These are phyloP conservation scores for Lamellibrachia columna DNA, from an alignment of 2,888 invertebrate genomes.

Conservation along the genomic window DNA sequence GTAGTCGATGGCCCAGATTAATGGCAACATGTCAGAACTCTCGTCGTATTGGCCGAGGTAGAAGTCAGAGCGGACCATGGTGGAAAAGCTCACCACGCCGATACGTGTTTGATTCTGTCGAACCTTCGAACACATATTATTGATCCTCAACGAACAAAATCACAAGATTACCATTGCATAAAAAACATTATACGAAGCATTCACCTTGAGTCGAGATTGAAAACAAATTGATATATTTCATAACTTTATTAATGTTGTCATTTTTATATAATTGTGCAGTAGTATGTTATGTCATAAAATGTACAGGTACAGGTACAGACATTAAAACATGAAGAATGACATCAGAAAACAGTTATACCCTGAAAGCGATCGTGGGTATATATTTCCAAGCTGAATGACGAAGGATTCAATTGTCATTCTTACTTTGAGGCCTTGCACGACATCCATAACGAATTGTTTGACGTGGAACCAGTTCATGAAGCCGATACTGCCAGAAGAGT, in stretches of 20 bases:
- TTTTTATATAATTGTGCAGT: too few species aligned
- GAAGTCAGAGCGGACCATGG: neutral
- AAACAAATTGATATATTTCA: too few species aligned
- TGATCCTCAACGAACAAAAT: neutral
- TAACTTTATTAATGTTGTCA: too few species aligned
- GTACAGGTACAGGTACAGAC: too few species aligned
- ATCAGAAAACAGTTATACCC: too few species aligned
- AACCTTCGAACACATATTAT: neutral
- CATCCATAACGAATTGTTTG: neutral
- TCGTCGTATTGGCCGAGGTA: neutral
- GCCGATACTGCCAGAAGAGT: neutral
- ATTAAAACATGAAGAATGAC: too few species aligned
- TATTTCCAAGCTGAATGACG: neutral
- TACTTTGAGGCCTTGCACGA: neutral
- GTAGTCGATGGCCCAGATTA: conserved; percentile 1
- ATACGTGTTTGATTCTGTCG: neutral
- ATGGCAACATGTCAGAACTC: neutral
- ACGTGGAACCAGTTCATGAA: neutral
- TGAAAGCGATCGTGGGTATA: too few species aligned
- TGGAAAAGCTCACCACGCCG: neutral
- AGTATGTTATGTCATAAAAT: too few species aligned
- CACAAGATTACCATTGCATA: neutral
- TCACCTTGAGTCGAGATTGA: too few species aligned
- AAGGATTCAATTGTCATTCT: neutral
- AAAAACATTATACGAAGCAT: neutral